These are phyloP conservation scores for Cyclophora punctaria DNA, from an alignment of 2,888 invertebrate genomes.

Conservation along the genomic window DNA sequence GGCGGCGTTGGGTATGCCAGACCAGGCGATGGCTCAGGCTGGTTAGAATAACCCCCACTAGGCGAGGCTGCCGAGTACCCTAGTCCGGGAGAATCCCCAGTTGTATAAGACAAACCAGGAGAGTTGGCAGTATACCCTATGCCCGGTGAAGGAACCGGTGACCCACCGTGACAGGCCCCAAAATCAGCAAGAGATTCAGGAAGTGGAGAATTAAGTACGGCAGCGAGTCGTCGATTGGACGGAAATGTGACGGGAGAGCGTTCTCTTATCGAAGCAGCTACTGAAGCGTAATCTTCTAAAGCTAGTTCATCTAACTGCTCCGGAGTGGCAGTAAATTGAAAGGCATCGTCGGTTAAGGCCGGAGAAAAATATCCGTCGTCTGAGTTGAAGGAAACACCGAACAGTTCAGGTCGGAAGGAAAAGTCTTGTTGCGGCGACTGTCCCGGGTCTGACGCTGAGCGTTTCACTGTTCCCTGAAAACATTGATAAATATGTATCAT, in stretches of 20 bases:
- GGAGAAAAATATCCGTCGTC: conserved; percentile 79
- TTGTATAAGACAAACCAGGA: conserved; percentile 86
- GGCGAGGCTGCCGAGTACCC: conserved; percentile 59
- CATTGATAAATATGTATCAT: conserved; percentile 1
- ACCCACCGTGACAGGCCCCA: conserved; percentile 82
- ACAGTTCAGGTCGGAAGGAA: conserved; percentile 76
- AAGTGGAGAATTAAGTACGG: conserved; percentile 84
- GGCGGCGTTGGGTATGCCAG: conserved; percentile 90
- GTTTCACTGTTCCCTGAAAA: conserved; percentile 76
- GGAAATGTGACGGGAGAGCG: conserved; percentile 75
- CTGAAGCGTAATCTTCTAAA: conserved; percentile 77
- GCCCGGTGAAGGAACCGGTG: conserved; percentile 70
- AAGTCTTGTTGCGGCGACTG: conserved; percentile 76
- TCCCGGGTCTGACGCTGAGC: conserved; percentile 83
- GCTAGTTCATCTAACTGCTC: conserved; percentile 79
- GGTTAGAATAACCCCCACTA: conserved; percentile 56
- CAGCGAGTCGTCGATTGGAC: conserved; percentile 83
- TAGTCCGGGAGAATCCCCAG: conserved; percentile 69
- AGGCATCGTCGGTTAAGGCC: conserved; percentile 83
- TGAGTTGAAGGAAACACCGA: conserved; percentile 78
- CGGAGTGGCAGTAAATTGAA: conserved; percentile 77
- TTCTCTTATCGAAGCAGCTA: conserved; percentile 74
- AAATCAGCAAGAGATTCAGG: conserved; percentile 89
- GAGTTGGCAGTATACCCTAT: conserved; percentile 61
- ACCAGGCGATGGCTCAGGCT: conserved; percentile 78